Evolutionary conservation across 2,797 vertebrate genomes (phyloP).

Genomic region (Melanotaenia pygmaea): DNA sequence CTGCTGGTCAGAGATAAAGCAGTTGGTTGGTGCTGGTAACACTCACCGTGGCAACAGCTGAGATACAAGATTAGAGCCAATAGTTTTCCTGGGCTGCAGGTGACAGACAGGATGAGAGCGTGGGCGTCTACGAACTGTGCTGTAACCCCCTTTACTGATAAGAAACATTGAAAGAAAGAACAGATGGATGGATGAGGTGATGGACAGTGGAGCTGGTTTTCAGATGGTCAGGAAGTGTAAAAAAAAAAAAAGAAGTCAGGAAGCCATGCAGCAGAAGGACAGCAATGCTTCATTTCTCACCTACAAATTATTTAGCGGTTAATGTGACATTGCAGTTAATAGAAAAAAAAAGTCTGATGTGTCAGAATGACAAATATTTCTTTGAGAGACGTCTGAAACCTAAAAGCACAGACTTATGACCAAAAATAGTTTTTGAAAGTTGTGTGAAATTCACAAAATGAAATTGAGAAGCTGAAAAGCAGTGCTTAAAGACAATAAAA

Average conservation of each 20-base stretch:
- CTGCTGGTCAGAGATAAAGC: slow-evolving; percentile 78
- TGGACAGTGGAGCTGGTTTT: slow-evolving; percentile 13
- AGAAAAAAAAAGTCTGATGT: background rate
- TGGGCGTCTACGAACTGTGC: slow-evolving; percentile 31
- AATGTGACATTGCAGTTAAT: background rate
- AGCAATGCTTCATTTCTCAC: slow-evolving; percentile 16
- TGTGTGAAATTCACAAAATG: slow-evolving; percentile 13
- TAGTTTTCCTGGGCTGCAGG: slow-evolving; percentile 54
- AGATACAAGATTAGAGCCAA: slow-evolving; percentile 78
- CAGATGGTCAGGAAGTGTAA: slow-evolving; percentile 24
- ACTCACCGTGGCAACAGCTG: slow-evolving; percentile 66
- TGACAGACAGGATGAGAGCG: slow-evolving; percentile 56
- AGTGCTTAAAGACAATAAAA: background rate
- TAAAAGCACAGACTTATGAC: slow-evolving; percentile 16
- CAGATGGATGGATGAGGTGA: slow-evolving; percentile 37
- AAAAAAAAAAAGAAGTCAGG: slow-evolving; percentile 10
- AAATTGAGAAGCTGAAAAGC: slow-evolving; percentile 21
- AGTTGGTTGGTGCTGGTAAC: slow-evolving; percentile 58
- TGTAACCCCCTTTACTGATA: slow-evolving; percentile 54
- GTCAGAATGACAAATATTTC: slow-evolving; percentile 11
- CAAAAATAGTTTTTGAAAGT: slow-evolving; percentile 4
- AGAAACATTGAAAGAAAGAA: slow-evolving; percentile 38
- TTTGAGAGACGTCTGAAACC: background rate
- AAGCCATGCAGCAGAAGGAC: slow-evolving; percentile 24
- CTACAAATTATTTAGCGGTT: slow-evolving; percentile 13